A percentile compares a stretch with the other conserved stretches of the same genome.
Evolutionary conservation across 2,113 vertebrate species (phyloP).

Genomic region (Halichoerus grypus): DNA sequence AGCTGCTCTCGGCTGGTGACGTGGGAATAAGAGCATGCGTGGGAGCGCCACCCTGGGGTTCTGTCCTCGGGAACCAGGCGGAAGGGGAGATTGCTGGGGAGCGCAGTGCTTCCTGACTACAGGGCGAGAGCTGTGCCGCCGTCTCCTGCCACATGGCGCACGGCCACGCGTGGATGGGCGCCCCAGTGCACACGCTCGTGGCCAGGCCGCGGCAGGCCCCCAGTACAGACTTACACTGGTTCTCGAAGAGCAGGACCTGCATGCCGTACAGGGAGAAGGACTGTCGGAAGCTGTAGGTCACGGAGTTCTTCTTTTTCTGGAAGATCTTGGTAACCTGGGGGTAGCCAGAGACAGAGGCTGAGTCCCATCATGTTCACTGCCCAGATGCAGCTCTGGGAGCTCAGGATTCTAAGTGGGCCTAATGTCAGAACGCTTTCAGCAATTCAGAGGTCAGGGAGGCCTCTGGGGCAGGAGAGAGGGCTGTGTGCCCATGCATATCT

Average conservation of each 20-base stretch:
- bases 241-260: slow-evolving; percentile 98
- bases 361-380: fast-evolving
- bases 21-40: fast-evolving
- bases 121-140: not conserved
- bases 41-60: not conserved
- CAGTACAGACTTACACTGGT: slow-evolving; percentile 93
- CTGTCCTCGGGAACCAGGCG: not conserved
- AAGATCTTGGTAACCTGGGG: slow-evolving; percentile 98
- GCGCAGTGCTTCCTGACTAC: not conserved
- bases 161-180: fast-evolving
- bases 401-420: not conserved
- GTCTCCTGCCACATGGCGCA: fast-evolving
- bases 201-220: not conserved
- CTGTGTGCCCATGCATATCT: fast-evolving
- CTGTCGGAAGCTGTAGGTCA: slow-evolving; percentile 98
- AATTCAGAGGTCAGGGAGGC: too few species aligned
- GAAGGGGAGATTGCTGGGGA: too few species aligned
- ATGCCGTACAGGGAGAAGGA: slow-evolving; percentile 98
- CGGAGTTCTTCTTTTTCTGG: slow-evolving; percentile 99
- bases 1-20: fast-evolving
- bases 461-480: not conserved
- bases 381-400: not conserved
- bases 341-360: slow-evolving; percentile 17
- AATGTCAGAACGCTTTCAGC: fast-evolving
- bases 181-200: fast-evolving